phyloP scores from a whole-genome alignment of 2,888 invertebrate genomes.

The Platycheirus albimanus region DNA sequence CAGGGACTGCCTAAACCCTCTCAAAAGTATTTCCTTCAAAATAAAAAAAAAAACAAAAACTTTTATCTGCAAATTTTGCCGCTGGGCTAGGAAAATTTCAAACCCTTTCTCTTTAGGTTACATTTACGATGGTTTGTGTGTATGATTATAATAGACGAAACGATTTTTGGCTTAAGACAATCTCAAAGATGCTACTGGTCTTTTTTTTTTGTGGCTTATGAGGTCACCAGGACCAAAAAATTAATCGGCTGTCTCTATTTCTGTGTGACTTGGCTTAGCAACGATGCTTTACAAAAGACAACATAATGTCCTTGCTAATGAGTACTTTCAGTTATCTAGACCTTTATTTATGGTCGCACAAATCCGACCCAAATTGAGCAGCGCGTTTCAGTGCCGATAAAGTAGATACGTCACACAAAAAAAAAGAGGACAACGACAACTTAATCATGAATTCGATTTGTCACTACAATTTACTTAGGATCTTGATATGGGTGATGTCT shows the following conservation, averaged over 20 bases:
- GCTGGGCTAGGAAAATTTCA: not conserved
- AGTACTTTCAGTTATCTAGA: constrained; percentile 45
- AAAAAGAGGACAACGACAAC: constrained; percentile 25
- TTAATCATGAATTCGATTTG: constrained; percentile 65
- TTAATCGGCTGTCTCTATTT: constrained; percentile 29
- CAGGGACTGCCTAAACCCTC: not conserved
- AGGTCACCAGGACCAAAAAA: not conserved
- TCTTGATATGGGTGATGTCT: not conserved
- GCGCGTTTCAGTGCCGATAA: not conserved
- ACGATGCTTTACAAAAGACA: constrained; percentile 37
- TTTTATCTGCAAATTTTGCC: constrained; percentile 8
- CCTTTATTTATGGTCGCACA: constrained; percentile 46
- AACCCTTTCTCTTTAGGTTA: not conserved
- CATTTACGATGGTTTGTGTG: too few relatives aligned
- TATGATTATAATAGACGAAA: not conserved
- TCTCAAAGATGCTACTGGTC: not conserved
- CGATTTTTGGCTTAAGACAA: not conserved
- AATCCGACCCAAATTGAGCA: constrained; percentile 37
- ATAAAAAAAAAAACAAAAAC: not conserved
- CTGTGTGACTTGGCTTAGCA: constrained; percentile 2
- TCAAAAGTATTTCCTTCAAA: constrained; percentile 5
- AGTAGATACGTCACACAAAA: not conserved
- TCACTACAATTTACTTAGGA: constrained; percentile 45
- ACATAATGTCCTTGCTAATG: constrained; percentile 44
- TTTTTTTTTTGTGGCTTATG: not conserved